Percentiles rank a stretch among this genome's conserved stretches.
These are phyloP conservation scores for Spizaetus ornatus DNA, from an alignment of 2,113 vertebrate genomes.

Conservation along the genomic window DNA sequence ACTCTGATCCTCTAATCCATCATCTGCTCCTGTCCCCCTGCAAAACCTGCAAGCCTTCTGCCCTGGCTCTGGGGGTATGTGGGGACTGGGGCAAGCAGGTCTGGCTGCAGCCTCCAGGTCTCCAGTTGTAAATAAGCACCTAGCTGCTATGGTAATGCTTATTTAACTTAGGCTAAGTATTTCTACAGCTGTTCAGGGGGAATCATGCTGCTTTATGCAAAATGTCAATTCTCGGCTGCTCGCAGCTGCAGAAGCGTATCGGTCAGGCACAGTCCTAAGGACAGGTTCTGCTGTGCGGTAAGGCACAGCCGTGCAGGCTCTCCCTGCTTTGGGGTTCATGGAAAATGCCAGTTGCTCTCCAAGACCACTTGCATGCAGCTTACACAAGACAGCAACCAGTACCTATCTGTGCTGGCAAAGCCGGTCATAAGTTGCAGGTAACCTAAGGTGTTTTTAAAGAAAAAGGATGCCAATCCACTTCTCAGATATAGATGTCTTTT, in stretches of 20 bases:
- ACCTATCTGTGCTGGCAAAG: neutral
- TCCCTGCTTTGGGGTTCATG: neutral
- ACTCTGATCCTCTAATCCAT: neutral
- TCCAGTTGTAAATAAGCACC: constrained; percentile 40
- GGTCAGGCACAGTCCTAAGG: neutral
- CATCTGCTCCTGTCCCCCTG: neutral
- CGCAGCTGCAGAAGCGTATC: neutral
- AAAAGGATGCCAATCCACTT: neutral
- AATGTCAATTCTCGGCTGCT: neutral
- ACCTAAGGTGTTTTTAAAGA: neutral
- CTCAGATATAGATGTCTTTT: neutral
- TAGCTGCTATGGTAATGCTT: constrained; percentile 50
- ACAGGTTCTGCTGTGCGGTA: neutral
- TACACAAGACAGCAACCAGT: fast-evolving
- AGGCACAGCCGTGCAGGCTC: fast-evolving
- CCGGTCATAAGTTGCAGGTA: neutral
- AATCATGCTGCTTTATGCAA: neutral
- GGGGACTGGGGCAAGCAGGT: neutral
- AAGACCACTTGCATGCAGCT: neutral
- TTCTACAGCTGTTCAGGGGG: constrained; percentile 33
- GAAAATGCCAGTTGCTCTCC: neutral
- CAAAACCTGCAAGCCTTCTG: neutral
- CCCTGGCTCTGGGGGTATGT: neutral
- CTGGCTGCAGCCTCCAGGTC: neutral
- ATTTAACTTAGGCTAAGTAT: constrained; percentile 40